These are phyloP conservation scores for Muschampia plurimacula DNA, from an alignment of 2,888 invertebrate genomes.

Conservation along the genomic window DNA sequence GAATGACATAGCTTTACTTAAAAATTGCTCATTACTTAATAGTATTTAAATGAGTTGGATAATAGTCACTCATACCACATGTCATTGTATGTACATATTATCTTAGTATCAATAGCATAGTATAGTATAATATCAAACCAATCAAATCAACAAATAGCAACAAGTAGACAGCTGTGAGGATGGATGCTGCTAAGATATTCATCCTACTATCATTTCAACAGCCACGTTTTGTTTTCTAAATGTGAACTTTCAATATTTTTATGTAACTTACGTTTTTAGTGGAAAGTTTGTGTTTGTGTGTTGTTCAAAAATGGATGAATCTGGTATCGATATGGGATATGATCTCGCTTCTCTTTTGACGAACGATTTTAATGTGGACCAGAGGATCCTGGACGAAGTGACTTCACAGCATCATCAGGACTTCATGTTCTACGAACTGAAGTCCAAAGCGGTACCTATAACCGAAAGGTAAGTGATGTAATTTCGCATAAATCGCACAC, in stretches of 20 bases:
- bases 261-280: slow-evolving; percentile 59
- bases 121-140: slow-evolving; percentile 22
- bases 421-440: slow-evolving; percentile 87
- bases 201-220: slow-evolving; percentile 62
- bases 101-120: slow-evolving; percentile 24
- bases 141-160: slow-evolving; percentile 63
- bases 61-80: slow-evolving; percentile 66
- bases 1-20: slow-evolving; percentile 33
- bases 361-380: slow-evolving; percentile 82
- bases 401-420: slow-evolving; percentile 84
- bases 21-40: slow-evolving; percentile 26
- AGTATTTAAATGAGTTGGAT: slow-evolving; percentile 55
- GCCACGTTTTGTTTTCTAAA: slow-evolving; percentile 62
- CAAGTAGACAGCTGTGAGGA: slow-evolving; percentile 83
- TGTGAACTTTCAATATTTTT: slow-evolving; percentile 62
- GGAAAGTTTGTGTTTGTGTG: slow-evolving; percentile 71
- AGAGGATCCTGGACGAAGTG: slow-evolving; percentile 84
- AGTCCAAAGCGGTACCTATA: slow-evolving; percentile 85
- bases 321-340: slow-evolving; percentile 88
- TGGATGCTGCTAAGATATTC: slow-evolving; percentile 73
- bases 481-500: slow-evolving; percentile 50
- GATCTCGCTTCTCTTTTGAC: slow-evolving; percentile 86
- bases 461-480: slow-evolving; percentile 86
- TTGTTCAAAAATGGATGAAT: slow-evolving; percentile 85
- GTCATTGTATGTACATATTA: slow-evolving; percentile 53